Base-by-base conservation (phyloP, 1,140 invertebrate species). In the Drosophila elegans region DNA sequence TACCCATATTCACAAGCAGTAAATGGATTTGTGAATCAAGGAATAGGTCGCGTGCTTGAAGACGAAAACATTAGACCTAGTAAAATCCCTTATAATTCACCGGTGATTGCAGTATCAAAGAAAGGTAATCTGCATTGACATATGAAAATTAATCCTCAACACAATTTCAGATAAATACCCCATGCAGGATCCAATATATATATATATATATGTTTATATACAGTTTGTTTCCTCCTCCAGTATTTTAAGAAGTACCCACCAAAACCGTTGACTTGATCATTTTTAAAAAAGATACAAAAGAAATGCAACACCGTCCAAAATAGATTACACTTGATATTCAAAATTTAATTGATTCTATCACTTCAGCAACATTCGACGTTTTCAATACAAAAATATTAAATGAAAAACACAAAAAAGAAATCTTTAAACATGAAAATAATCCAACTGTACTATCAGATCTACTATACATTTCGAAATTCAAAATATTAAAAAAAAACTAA, bases 1-100 rank as follows among this genome's bases (percentile, higher is more conserved):
- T 41, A 41, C 38, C 38, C 38, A n/a, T 41, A 41, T n/a, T 41
- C 38, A 41, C n/a, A 41, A n/a, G 38, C 38, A 41, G 38, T 41
- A 41, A 39, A 39, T 39, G 38, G 12, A 12, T 44, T 21, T 21
- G 16, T 44, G 3, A 44, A 44, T 21, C 16, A 44, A 2, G 9
- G 21, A 44, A 45, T 45, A 21, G 11, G 10, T 45, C 16, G 10
- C 0, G 21, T 45, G 16, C 1, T 45, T 4, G 13, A 45, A 11
- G 16, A 21, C 9, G 3, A 45, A 21, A 45, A 25, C 4, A 45
- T 45, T 5, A 45, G 10, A 21, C 44, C 10, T 4, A 25, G 16
- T 5, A 45, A 11, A 11, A 45, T 9, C 42, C 9, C 9, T 21
- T 11, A 25, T 45, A 45, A 45, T 11, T 45, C 16, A 9, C 42